phyloP scores from a whole-genome alignment of 2,113 vertebrate genomes.

The Malaclemys terrapin region DNA sequence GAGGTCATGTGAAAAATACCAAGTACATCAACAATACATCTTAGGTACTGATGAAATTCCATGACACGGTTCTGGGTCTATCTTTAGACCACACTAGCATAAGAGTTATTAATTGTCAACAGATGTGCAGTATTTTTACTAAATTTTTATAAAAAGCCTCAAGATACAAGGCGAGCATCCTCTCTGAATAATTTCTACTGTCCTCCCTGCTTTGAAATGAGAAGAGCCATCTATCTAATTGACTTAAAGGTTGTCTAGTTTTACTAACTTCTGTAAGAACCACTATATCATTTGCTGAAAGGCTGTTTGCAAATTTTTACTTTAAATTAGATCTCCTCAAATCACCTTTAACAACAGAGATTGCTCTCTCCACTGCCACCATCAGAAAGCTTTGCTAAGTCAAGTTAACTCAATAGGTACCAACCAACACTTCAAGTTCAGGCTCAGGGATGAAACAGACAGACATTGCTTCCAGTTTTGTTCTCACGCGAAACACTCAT shows the following conservation, averaged over 20 bases:
- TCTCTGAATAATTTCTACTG: neutral
- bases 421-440: neutral
- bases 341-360: neutral
- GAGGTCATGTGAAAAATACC: conserved; percentile 26
- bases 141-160: neutral
- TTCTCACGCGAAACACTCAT: neutral
- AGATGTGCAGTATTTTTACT: conserved; percentile 44
- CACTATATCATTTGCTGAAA: neutral
- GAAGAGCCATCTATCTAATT: neutral
- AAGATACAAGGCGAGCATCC: neutral
- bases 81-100: conserved; percentile 45
- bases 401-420: neutral
- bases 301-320: neutral
- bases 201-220: neutral
- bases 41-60: conserved; percentile 54
- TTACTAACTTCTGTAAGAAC: neutral
- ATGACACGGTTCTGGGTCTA: conserved; percentile 18
- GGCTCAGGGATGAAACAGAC: neutral
- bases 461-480: neutral
- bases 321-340: neutral
- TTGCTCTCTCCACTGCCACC: neutral
- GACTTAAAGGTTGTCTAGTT: neutral
- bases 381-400: neutral
- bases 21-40: conserved; percentile 40
- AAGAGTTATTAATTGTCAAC: conserved; percentile 1